Conservation (phyloP, 2,113 vertebrate species). For the Picathartes gymnocephalus region DNA sequence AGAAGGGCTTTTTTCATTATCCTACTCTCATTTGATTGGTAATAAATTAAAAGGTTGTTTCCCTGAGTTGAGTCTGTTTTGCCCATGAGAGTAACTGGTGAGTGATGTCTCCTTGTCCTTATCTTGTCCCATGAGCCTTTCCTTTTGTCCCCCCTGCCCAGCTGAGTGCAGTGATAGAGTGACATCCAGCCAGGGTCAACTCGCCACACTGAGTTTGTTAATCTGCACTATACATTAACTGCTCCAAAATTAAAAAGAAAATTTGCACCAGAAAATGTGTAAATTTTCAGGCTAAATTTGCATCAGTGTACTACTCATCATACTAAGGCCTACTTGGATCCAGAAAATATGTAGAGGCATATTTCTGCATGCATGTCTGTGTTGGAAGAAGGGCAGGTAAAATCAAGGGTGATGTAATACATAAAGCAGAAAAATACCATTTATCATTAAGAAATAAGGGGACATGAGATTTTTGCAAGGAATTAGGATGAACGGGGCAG, state of each 20-base stretch:
- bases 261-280: neutral
- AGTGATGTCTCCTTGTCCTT: neutral
- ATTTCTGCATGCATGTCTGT: neutral
- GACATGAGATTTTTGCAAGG: neutral
- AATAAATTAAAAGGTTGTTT: neutral
- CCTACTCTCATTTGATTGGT: neutral
- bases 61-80: neutral
- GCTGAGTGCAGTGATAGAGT: neutral
- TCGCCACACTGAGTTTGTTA: neutral
- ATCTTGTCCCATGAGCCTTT: rapidly evolving
- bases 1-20: neutral
- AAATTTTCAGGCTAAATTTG: neutral
- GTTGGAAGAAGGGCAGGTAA: neutral
- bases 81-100: neutral
- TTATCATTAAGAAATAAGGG: neutral
- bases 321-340: neutral
- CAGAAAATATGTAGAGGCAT: neutral
- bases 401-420: neutral
- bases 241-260: neutral
- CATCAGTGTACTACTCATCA: neutral
- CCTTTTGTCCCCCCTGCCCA: neutral
- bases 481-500: neutral
- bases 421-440: neutral
- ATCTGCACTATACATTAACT: neutral
- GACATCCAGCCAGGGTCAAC: neutral